Conservation (phyloP, 1,140 invertebrate genomes). For the Megathymus violae region DNA sequence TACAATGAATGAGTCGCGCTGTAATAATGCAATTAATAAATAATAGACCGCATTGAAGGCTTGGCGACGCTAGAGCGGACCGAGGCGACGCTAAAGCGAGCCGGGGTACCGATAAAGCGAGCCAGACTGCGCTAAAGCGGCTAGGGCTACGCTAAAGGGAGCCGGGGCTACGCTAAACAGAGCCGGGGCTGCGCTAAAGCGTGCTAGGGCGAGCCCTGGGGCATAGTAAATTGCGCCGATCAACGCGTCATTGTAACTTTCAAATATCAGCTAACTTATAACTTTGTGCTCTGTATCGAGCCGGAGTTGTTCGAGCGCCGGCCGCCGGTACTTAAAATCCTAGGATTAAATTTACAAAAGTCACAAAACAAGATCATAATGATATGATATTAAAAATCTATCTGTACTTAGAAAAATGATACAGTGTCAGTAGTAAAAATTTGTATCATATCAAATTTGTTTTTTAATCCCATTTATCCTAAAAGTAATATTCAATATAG, state of each 20-base stretch:
- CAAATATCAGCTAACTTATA: constrained; percentile 15
- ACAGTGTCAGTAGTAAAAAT: constrained; percentile 74
- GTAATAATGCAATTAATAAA: constrained; percentile 12
- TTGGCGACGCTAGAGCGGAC: constrained; percentile 15
- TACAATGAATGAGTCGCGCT: constrained; percentile 15
- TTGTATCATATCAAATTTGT: constrained; percentile 76
- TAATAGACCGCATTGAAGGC: constrained; percentile 35
- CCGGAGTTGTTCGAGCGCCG: constrained; percentile 10
- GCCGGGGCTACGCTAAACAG: too few relatives aligned
- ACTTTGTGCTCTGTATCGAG: constrained; percentile 46
- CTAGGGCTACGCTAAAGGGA: neutral
- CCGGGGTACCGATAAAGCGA: neutral
- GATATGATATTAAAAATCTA: constrained; percentile 78
- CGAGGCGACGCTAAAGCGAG: constrained; percentile 5
- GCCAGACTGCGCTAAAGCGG: neutral
- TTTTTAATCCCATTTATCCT: constrained; percentile 72
- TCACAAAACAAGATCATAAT: constrained; percentile 64
- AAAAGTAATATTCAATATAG: constrained; percentile 75
- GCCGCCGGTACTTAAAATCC: constrained; percentile 47
- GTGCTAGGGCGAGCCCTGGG: neutral
- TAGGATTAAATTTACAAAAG: constrained; percentile 62
- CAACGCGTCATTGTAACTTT: neutral
- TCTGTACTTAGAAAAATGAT: constrained; percentile 77
- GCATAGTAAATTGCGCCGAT: neutral
- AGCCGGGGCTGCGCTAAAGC: too few relatives aligned